Evolutionary conservation across 2,888 invertebrate species (phyloP).

Genomic region (Sphinx pinastri): DNA sequence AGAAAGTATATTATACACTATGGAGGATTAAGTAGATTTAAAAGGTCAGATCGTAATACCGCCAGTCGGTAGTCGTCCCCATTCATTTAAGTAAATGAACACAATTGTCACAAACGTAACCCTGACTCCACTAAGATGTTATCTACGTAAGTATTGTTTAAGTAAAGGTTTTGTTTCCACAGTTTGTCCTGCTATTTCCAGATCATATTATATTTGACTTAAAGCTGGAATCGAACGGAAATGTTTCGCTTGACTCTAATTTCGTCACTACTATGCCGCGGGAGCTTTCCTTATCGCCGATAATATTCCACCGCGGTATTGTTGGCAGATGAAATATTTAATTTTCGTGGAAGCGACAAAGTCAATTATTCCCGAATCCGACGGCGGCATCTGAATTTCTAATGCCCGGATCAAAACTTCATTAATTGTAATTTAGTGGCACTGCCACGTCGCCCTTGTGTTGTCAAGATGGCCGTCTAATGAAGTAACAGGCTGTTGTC

Average conservation of each 20-base stretch:
- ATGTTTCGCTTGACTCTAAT: no score
- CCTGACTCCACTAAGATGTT: no score
- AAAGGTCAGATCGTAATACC: background rate
- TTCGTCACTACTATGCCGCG: no score
- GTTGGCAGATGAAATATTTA: slow-evolving; percentile 50
- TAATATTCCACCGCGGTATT: slow-evolving; percentile 37
- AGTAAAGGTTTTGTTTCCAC: no score
- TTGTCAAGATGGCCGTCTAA: slow-evolving; percentile 4
- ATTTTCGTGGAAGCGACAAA: slow-evolving; percentile 43
- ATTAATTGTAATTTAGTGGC: slow-evolving; percentile 36
- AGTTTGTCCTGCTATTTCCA: no score
- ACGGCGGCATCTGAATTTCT: slow-evolving; percentile 54
- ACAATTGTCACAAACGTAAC: no score
- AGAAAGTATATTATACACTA: no score
- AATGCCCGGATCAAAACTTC: slow-evolving; percentile 49
- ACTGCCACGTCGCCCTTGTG: slow-evolving; percentile 26
- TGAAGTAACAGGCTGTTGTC: slow-evolving; percentile 9
- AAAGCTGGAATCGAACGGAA: no score
- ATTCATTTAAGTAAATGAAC: no score
- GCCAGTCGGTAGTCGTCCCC: no score
- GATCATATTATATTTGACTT: no score
- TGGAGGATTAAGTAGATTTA: background rate
- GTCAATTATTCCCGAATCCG: slow-evolving; percentile 46
- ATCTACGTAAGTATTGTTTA: no score
- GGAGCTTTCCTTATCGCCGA: slow-evolving; percentile 31